A percentile compares a stretch with the other conserved stretches of the same genome.
Evolutionary conservation across 2,797 vertebrate species (phyloP).

Genomic region (Spheniscus humboldti): DNA sequence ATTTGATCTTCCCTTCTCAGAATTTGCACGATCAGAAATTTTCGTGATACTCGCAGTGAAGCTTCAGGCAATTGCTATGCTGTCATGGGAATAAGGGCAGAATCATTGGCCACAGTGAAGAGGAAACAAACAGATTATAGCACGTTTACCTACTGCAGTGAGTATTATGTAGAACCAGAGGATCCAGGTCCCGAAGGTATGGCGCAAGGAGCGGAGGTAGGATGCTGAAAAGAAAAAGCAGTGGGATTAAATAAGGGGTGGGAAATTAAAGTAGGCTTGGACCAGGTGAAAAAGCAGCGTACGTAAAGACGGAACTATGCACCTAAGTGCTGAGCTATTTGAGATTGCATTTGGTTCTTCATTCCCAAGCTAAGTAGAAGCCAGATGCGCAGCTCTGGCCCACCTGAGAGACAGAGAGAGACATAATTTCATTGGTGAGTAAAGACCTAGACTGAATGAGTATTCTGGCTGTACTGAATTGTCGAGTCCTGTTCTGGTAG

Average conservation of each 20-base stretch:
- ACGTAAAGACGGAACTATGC: neutral
- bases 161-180: neutral
- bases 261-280: neutral
- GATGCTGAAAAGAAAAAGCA: neutral
- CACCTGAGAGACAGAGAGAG: neutral
- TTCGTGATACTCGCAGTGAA: neutral
- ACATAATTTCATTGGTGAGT: neutral
- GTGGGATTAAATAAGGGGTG: neutral
- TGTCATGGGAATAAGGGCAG: neutral
- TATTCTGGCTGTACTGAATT: neutral
- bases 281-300: neutral
- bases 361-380: neutral
- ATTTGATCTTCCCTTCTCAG: neutral
- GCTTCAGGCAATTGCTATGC: neutral
- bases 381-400: neutral
- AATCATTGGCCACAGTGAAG: neutral
- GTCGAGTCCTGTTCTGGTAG: neutral
- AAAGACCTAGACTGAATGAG: neutral
- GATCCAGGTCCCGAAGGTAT: neutral
- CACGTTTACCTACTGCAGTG: neutral
- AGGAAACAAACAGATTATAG: neutral
- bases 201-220: neutral
- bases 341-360: neutral
- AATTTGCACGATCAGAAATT: neutral
- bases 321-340: neutral